Conservation (phyloP, 2,113 vertebrate species). For the Nothoprocta pentlandii region DNA sequence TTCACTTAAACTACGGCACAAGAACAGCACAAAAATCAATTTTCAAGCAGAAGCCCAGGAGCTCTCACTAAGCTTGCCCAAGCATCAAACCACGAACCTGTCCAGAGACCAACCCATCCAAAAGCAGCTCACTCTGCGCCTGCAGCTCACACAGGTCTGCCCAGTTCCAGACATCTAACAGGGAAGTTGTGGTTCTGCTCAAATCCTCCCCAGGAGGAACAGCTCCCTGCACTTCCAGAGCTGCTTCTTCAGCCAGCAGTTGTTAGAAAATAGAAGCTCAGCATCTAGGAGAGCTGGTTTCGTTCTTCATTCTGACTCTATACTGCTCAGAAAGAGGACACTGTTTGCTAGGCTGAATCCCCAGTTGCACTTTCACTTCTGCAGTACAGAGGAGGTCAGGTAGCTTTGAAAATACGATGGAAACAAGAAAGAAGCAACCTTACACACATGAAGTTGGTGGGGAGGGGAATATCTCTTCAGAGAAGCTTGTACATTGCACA, state of each 20-base stretch:
- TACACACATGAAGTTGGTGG: no score
- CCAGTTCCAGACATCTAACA: accelerated
- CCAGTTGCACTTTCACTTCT: background rate
- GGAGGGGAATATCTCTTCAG: no score
- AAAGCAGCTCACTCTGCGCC: accelerated
- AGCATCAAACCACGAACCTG: background rate
- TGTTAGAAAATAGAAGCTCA: background rate
- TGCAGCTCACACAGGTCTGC: background rate
- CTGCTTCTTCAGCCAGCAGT: background rate
- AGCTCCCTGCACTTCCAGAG: background rate
- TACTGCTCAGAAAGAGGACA: background rate
- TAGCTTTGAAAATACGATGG: background rate
- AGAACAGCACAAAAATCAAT: background rate
- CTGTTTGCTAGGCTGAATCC: background rate
- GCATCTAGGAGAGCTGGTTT: background rate
- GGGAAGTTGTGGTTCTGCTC: accelerated
- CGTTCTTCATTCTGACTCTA: background rate
- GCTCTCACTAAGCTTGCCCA: background rate
- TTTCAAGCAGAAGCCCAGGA: background rate
- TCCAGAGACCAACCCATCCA: accelerated
- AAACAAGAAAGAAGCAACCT: no score
- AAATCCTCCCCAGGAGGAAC: background rate
- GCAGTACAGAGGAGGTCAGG: background rate
- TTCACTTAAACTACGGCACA: background rate
- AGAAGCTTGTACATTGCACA: no score